Conservation (phyloP, 1,140 invertebrate genomes). For the Leptinotarsa texana region DNA sequence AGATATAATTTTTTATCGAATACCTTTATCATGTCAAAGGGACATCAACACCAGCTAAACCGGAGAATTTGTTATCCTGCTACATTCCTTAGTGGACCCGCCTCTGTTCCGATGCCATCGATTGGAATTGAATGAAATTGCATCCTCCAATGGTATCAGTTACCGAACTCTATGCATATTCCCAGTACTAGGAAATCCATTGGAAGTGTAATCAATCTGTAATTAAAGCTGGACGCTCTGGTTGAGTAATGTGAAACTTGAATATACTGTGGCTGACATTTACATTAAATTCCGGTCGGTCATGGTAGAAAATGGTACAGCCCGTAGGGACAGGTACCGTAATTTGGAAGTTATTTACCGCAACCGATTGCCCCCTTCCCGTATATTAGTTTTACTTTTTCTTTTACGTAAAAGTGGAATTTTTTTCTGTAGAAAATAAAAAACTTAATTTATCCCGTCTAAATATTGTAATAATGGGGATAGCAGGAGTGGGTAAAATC, state of each 20-base stretch:
- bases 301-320: not conserved
- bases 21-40: too few species aligned
- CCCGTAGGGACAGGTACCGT: not conserved
- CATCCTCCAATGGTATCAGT: slow-evolving; percentile 1
- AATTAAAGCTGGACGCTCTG: slow-evolving; percentile 11
- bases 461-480: too few species aligned
- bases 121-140: slow-evolving; percentile 5
- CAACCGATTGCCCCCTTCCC: too few species aligned
- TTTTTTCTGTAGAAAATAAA: too few species aligned
- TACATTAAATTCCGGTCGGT: not conserved
- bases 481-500: too few species aligned
- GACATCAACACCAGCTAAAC: too few species aligned
- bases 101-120: not conserved
- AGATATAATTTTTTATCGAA: too few species aligned
- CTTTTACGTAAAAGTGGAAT: too few species aligned
- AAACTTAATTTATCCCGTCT: too few species aligned
- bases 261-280: not conserved
- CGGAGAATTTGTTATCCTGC: too few species aligned
- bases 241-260: not conserved
- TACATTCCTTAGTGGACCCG: not conserved
- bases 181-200: slow-evolving; percentile 8
- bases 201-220: slow-evolving; percentile 3
- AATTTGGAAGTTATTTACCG: not conserved
- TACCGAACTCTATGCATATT: slow-evolving; percentile 2
- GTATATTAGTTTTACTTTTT: too few species aligned